phyloP scores from a whole-genome alignment of 2,113 vertebrate genomes.

The Calonectris borealis region DNA sequence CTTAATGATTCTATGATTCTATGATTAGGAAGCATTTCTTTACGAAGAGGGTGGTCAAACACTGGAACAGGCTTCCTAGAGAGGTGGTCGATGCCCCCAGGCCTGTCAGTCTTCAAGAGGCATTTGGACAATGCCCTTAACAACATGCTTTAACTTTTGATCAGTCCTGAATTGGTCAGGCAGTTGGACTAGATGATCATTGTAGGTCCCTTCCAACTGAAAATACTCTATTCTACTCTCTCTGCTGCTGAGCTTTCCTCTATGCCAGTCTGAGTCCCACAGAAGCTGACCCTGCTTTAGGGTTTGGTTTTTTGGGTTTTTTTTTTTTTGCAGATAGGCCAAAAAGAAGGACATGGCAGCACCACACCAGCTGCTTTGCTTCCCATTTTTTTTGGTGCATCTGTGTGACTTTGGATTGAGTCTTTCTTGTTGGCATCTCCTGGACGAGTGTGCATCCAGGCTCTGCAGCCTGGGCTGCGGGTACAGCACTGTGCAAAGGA shows the following conservation, averaged over 20 bases:
- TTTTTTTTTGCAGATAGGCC: not conserved
- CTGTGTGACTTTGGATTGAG: not conserved
- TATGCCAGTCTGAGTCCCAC: not conserved
- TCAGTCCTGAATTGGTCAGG: not conserved
- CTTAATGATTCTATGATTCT: too few species aligned
- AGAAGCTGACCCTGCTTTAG: not conserved
- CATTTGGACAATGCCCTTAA: not conserved
- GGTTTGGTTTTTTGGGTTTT: not conserved
- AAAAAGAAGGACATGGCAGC: not conserved
- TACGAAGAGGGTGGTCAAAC: too few species aligned
- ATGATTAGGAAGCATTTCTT: too few species aligned
- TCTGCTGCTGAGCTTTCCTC: not conserved
- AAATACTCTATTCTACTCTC: not conserved
- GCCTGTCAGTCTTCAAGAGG: not conserved
- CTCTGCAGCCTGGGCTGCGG: conserved; percentile 13
- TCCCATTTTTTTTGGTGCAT: not conserved
- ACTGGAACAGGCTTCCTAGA: too few species aligned
- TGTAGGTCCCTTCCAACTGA: not conserved
- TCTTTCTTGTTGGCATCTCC: not conserved
- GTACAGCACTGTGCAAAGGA: not conserved
- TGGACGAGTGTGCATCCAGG: not conserved
- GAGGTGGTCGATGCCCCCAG: not conserved
- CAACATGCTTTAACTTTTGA: not conserved
- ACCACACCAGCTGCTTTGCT: not conserved
- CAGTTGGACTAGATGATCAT: too few species aligned